Conservation (phyloP, 1,140 invertebrate genomes). For the Hyphantria cunea region DNA sequence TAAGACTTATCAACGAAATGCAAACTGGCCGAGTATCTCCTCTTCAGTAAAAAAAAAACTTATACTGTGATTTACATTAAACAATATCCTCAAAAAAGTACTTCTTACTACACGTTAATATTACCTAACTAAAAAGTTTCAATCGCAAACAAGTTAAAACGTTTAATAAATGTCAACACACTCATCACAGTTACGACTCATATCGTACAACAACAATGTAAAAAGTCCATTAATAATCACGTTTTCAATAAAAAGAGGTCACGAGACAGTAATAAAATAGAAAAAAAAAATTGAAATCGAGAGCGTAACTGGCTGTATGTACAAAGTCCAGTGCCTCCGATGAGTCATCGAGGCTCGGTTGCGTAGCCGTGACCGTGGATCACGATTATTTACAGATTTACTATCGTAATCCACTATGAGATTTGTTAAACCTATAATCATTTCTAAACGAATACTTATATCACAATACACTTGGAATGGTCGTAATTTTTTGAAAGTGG, state of each 20-base stretch:
- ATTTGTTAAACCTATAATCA: constrained; percentile 18
- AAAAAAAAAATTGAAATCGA: constrained; percentile 32
- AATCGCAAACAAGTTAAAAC: too few relatives aligned
- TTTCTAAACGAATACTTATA: constrained; percentile 5
- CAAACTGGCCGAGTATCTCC: too few relatives aligned
- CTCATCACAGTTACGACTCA: background rate
- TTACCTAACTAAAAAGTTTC: too few relatives aligned
- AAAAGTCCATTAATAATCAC: constrained; percentile 7
- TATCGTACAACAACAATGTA: constrained; percentile 16
- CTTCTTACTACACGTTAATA: too few relatives aligned
- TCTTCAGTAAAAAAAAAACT: too few relatives aligned
- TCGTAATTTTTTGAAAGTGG: too few relatives aligned
- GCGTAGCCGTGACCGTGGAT: constrained; percentile 27
- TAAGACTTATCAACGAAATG: too few relatives aligned
- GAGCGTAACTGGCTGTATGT: constrained; percentile 24
- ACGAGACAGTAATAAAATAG: constrained; percentile 22
- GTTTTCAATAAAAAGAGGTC: constrained; percentile 26
- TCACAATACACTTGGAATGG: too few relatives aligned
- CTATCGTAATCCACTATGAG: too few relatives aligned
- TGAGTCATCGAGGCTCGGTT: constrained; percentile 22
- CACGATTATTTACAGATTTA: constrained; percentile 8
- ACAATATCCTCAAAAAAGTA: too few relatives aligned
- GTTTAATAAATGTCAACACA: too few relatives aligned
- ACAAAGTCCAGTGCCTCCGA: constrained; percentile 24
- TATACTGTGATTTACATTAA: too few relatives aligned